Evolutionary conservation across 2,113 vertebrate genomes (phyloP).

Genomic region (Chaenogobius annularis): DNA sequence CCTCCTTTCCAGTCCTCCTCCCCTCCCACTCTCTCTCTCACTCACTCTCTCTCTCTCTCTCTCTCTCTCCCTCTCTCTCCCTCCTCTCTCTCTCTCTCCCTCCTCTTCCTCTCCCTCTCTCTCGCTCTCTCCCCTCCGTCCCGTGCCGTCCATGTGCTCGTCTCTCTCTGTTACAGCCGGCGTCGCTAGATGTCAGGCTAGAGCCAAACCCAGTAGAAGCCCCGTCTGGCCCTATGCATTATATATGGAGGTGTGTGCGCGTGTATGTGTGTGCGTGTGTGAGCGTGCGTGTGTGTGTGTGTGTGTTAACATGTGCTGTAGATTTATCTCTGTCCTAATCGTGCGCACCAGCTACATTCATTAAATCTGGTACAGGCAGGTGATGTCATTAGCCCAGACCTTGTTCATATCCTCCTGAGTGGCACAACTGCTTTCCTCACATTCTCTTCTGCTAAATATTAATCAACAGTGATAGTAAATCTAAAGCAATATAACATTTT

Average conservation of each 20-base stretch:
- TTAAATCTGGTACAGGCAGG: slow-evolving; percentile 43
- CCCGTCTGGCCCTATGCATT: slow-evolving; percentile 10
- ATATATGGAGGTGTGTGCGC: slow-evolving; percentile 14
- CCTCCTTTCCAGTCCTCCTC: not conserved
- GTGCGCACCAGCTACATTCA: slow-evolving; percentile 29
- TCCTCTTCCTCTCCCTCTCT: slow-evolving; percentile 1
- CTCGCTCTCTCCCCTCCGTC: slow-evolving; percentile 6
- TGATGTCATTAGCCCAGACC: slow-evolving; percentile 48
- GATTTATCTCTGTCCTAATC: slow-evolving; percentile 47
- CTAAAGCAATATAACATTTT: not conserved
- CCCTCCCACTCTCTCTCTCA: not conserved
- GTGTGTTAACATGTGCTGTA: slow-evolving; percentile 26
- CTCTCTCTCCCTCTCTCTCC: slow-evolving; percentile 12
- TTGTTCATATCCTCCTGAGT: slow-evolving; percentile 14
- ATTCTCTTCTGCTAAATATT: slow-evolving; percentile 17
- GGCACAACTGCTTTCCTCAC: slow-evolving; percentile 8
- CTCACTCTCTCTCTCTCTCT: not conserved
- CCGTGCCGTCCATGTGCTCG: not conserved
- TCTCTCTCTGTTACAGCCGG: slow-evolving; percentile 34
- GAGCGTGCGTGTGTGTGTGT: slow-evolving; percentile 30
- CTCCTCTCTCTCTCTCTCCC: slow-evolving; percentile 1
- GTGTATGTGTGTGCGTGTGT: slow-evolving; percentile 27
- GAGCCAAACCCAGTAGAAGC: slow-evolving; percentile 60
- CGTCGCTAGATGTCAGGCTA: slow-evolving; percentile 77
- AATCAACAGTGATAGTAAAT: not conserved